Base-by-base conservation (phyloP, 1,140 invertebrate species). In the Platorchestia sp. region DNA sequence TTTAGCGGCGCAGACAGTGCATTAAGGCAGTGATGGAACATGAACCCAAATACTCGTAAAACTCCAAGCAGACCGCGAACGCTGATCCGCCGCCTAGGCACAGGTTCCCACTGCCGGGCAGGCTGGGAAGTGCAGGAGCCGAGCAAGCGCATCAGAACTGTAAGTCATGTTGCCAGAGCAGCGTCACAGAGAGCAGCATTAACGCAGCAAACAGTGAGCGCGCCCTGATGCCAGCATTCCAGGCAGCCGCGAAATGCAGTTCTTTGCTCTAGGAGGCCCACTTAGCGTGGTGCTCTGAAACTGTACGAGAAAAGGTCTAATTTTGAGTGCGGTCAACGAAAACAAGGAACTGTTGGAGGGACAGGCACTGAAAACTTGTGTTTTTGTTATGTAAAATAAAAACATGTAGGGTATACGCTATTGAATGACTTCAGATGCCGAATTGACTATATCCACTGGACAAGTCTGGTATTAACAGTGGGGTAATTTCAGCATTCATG, bases 21-120 rank as follows among this genome's bases (percentile, higher is more conserved):
- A 75, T 75, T 75, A 75, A n/a, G 59, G 59, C 59, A 75, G 59
- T 75, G 59, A 75, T 75, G 59, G 59, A 75, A 75, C 59, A 75
- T 36, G 59, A 75, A 75, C 14, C 59, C 10, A 75, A 75, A 75
- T 36, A 75, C 59, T 75, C 59, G 59, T 75, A 75, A 75, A 75
- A 75, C 10, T 51, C 19, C 7, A 75, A 14, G 59, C 14, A 75
- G 59, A 75, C 59, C 59, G 27, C 59, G 27, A 3, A 19, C 10
- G 59, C 47, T 51, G 47, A 51, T 36, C 59, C 59, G 36, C 59
- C 59, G 36, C 36, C 27, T 19, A 10, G 59, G 1, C 10, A 75
- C 59, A 75, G 10, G 59, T 75, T 75, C 59, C 14, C 14, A 36
- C 14, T 36, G 59, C 36, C 59, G 59, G 59, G 19, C 59, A 75